Conservation (phyloP, 2,113 vertebrate species). For the Ptychochromis oligacanthus region DNA sequence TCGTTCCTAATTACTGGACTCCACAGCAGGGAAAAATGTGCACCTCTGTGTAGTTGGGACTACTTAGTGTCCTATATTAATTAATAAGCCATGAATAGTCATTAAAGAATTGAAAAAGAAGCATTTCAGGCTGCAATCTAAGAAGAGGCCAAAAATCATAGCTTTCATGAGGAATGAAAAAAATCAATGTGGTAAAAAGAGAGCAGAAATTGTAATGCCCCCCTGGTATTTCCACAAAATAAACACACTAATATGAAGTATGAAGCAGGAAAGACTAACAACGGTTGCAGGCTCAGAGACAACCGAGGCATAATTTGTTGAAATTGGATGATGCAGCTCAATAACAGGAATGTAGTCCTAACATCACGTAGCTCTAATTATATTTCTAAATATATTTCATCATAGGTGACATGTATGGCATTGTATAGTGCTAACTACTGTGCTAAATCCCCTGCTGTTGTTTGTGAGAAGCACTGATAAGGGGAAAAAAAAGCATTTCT, state of each 20-base stretch:
- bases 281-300: not conserved
- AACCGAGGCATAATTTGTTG: constrained; percentile 18
- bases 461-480: constrained; percentile 34
- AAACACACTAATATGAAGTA: constrained; percentile 19
- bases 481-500: constrained; percentile 7
- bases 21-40: not conserved
- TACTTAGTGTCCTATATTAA: not conserved
- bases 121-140: constrained; percentile 15
- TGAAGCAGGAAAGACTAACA: not conserved
- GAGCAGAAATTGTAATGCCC: not conserved
- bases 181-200: constrained; percentile 26
- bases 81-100: constrained; percentile 8
- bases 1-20: constrained; percentile 22
- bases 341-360: constrained; percentile 23
- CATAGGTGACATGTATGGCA: constrained; percentile 18
- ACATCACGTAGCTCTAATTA: not conserved
- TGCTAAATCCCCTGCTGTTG: constrained; percentile 47
- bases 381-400: constrained; percentile 32
- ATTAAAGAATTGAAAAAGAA: constrained; percentile 16
- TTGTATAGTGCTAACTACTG: constrained; percentile 33
- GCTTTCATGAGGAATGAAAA: constrained; percentile 9
- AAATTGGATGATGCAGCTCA: constrained; percentile 42
- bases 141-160: not conserved
- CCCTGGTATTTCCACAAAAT: constrained; percentile 21
- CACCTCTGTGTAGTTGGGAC: constrained; percentile 13